Base-by-base conservation (phyloP, 2,113 vertebrate species). In the Jacana jacana region DNA sequence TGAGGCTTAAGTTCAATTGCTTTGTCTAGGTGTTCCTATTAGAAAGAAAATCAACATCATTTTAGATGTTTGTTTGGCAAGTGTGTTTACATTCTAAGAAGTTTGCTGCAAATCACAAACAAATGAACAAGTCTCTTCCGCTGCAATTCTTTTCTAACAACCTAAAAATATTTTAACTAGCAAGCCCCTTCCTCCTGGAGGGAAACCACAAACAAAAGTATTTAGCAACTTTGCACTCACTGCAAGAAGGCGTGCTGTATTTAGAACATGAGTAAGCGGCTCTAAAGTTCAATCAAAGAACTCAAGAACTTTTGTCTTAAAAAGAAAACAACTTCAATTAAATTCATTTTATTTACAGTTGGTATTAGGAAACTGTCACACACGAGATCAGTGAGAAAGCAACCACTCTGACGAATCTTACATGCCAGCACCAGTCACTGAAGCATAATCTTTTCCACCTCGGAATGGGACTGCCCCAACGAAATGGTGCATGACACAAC, bases 21-120 rank as follows among this genome's bases (percentile, higher is more conserved):
- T 98, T 98, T 99, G 97, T 99, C 99, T 97, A 99, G 97, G 97
- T 99, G 99, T 89, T 99, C 98, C 99, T 99, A 95, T 93, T 96
- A 96, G 77, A 97, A 93, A 97, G 66, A 96, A 96, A 91, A 96
- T 39, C 20, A 58, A 61, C 23, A 81, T 95, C 69, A 94, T 39
- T 84, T 89, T 9, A 65, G 40, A 42, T 48, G 70, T 44, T 78
- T 84, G 17, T 37, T 91, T 86, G 48, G 79, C n/a, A 82, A 73
- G 12, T 5, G 46, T 46, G 25, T 57, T 90, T 52, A 89, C 66
- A 93, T 57, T 76, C 54, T 90, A 91, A 82, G 68, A 39, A 88
- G 46, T 42, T 54, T 88, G 44, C 37, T 96, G 88, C 52, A 93
- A 91, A 65, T 52, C 35, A 86, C 35, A 68, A 58, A 80, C 25